Base-by-base conservation (phyloP, 2,113 vertebrate species). In the Marmota monax region DNA sequence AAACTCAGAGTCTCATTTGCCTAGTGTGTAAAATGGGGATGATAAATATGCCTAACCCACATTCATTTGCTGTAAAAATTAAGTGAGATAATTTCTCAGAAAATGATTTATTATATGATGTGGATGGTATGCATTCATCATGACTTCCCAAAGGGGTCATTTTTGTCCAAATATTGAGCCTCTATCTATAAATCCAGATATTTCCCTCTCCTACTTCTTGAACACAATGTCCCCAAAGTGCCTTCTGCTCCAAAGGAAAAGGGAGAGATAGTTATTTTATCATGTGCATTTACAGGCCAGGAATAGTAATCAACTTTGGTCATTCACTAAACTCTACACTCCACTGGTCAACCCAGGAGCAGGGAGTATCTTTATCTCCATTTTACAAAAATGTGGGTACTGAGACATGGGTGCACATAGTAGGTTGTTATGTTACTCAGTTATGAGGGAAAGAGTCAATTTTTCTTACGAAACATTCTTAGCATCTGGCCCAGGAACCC, bases 211-310 rank as follows among this genome's bases (percentile, higher is more conserved):
- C 20, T 11, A 53, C 34, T 67, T 84, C n/a, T 65, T 53, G 14
- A 72, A 67, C 37, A 94, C 94, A 97, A 88, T 77, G 1, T 72
- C 87, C 67, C 29, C n/a, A 70, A 92, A 1, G 10, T 78, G 69
- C 27, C 18, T 90, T 77, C 32, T 65, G 5, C 27, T 23, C 77
- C 45, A 70, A 63, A 70, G 22, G 10, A 27, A 86, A 58, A 23
- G 0, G 37, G 5, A 1, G 27, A 1, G 13, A 45, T 76, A 85
- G 11, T 4, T 58, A 0, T 32, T 39, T 32, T 37, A 32, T 7
- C 39, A 58, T 65, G 13, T 76, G 13, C 4, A 65, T 39, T 88
- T 22, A 11, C 0, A 56, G 7, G 82, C 11, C 12, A 84, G 56
- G 76, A 25, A 42, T 2, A 5, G 14, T 39, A 58, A 37, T 32